Conservation (phyloP, 2,888 invertebrate genomes). For the Agonopterix alstromeriana region DNA sequence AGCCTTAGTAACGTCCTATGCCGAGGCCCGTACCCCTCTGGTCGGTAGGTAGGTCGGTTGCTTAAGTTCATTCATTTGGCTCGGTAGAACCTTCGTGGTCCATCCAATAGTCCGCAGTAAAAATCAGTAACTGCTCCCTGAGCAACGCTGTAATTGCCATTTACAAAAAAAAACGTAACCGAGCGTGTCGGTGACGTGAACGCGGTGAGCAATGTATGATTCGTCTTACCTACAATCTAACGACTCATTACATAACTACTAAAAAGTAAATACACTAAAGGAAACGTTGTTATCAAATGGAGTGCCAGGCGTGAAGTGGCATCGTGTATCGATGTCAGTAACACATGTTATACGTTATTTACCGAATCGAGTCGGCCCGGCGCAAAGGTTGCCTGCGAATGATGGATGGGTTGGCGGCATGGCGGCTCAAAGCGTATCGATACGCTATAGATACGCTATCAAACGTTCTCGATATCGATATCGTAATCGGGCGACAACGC, state of each 20-base stretch:
- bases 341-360: conserved; percentile 61
- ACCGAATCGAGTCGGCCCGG: conserved; percentile 41
- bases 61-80: no score
- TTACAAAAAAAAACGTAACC: no score
- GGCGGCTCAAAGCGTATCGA: conserved; percentile 31
- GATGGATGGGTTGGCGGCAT: conserved; percentile 71
- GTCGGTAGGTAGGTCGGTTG: no score
- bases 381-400: conserved; percentile 55
- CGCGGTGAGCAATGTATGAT: no score
- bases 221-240: no score
- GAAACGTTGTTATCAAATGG: conserved; percentile 33
- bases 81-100: no score
- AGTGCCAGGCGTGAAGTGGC: conserved; percentile 60
- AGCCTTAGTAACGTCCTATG: no score
- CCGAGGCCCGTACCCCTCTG: no score
- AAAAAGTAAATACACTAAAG: conserved; percentile 48
- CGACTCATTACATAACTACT: conserved; percentile 3
- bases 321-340: conserved; percentile 54
- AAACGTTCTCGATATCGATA: conserved; percentile 9
- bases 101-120: no score
- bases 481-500: conserved; percentile 6
- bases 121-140: no score
- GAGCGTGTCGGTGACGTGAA: no score
- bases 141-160: no score
- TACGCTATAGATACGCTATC: conserved; percentile 13